phyloP scores from a whole-genome alignment of 30 jellyfish, hydroid and myxozoan species.

The Pelagia noctiluca region DNA sequence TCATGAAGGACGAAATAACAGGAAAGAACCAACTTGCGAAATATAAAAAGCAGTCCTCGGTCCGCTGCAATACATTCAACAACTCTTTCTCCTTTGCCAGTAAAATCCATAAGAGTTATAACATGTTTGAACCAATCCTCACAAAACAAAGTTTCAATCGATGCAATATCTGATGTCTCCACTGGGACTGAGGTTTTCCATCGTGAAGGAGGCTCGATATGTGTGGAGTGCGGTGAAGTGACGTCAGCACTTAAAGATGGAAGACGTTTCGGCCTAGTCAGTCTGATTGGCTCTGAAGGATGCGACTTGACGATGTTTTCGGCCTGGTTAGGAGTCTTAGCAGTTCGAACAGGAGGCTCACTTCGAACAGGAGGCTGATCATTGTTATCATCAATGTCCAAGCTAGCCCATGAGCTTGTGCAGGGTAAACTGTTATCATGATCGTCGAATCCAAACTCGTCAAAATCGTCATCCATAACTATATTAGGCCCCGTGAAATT shows the following conservation, averaged over 20 bases:
- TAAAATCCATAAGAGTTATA: constrained; percentile 47
- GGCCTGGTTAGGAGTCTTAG: constrained; percentile 16
- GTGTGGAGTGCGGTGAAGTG: constrained; percentile 73
- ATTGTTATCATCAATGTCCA: background rate
- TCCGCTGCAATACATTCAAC: constrained; percentile 59
- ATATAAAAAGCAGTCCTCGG: constrained; percentile 56
- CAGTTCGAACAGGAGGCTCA: background rate
- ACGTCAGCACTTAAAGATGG: constrained; percentile 52
- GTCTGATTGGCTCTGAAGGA: background rate
- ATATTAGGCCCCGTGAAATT: constrained; percentile 45
- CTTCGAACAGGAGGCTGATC: background rate
- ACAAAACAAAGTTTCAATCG: constrained; percentile 14
- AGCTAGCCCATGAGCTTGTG: constrained; percentile 26
- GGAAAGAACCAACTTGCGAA: constrained; percentile 60
- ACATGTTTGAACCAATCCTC: constrained; percentile 72
- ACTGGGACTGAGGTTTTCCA: constrained; percentile 76
- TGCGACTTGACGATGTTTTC: background rate
- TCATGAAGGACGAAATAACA: constrained; percentile 55
- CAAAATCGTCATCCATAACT: constrained; percentile 83
- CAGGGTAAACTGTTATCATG: constrained; percentile 42
- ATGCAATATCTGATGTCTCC: constrained; percentile 43
- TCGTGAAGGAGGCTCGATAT: constrained; percentile 77
- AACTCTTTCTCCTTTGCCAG: constrained; percentile 48
- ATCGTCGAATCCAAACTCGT: constrained; percentile 86
- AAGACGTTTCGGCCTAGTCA: constrained; percentile 18